Conservation (phyloP, 2,888 invertebrate species). For the Limenitis arthemis region DNA sequence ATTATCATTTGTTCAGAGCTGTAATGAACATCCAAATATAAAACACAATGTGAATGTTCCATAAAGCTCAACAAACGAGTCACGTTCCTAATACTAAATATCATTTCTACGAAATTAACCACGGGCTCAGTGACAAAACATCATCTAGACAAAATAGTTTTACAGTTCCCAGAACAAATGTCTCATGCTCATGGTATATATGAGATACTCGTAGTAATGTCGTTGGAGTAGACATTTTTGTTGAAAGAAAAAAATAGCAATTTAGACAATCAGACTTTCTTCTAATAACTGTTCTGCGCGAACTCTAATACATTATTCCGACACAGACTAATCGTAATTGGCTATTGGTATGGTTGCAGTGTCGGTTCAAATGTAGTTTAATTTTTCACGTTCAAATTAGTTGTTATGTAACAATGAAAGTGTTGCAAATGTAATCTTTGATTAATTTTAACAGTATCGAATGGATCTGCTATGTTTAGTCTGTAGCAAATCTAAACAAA, state of each 20-base stretch:
- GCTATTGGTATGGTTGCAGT: conserved; percentile 4
- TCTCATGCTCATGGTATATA: background rate
- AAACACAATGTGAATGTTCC: too few relatives aligned
- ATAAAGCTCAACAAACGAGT: too few relatives aligned
- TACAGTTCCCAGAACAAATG: background rate
- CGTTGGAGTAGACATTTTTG: too few relatives aligned
- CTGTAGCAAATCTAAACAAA: too few relatives aligned
- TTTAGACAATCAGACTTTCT: conserved; percentile 1
- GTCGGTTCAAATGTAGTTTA: conserved; percentile 11
- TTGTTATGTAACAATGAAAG: conserved; percentile 12
- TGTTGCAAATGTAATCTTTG: conserved; percentile 1
- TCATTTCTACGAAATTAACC: too few relatives aligned
- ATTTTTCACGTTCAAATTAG: conserved; percentile 8
- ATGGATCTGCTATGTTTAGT: background rate
- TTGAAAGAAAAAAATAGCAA: background rate
- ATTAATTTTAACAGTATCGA: background rate
- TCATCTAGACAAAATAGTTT: background rate
- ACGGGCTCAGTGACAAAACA: too few relatives aligned
- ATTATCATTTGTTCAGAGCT: background rate
- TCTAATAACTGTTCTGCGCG: conserved; percentile 8
- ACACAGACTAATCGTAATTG: conserved; percentile 11
- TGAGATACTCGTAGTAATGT: too few relatives aligned
- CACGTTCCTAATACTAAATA: too few relatives aligned
- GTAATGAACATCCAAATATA: too few relatives aligned
- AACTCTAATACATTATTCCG: conserved; percentile 15